Evolutionary conservation across 2,113 vertebrate genomes (phyloP), one percentile per base, ranked within the genome.

Genomic region (Corynorhinus townsendii): DNA sequence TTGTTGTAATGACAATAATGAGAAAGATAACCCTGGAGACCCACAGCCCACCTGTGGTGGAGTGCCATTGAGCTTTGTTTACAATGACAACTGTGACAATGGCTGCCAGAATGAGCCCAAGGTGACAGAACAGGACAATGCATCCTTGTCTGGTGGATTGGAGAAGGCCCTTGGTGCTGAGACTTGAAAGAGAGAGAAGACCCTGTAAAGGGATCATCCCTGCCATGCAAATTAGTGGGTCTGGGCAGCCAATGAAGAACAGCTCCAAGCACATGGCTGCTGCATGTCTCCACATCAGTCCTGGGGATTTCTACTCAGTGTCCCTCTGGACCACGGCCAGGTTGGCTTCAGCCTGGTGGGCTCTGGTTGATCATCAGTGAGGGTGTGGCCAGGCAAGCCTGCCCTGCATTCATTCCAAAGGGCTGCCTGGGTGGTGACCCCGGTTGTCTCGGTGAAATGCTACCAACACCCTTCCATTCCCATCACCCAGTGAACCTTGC

Each of bases 341-440:
- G 9, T 4, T 0, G 59, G 76, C 19, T 73, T 33, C 79, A 3
- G 30, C 15, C 24, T 26, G n/a, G 52, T 15, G 7, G 64, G 89
- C 0, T 2, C 38, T 3, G 35, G 43, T 2, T 68, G 71, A 45
- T 71, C 24, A 5, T 28, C 16, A 4, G n/a, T 14, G 35, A 90
- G 52, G 89, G 91, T 66, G 93, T 71, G 89, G 24, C 47, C 20
- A 12, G 8, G 1, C 26, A 3, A 22, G 22, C 59, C 69, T 11
- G 16, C 22, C 5, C 12, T 20, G 38, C 3, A 7, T 47, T 43
- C 56, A 35, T 73, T 92, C 90, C 92, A 87, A 92, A 95, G 82
- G 94, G 88, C 90, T 71, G 49, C 75, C 33, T 3, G 82, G 72
- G 77, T 19, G 84, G n/a, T 38, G 72, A 9, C 94, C 26, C 3